Percentiles rank a stretch among this genome's conserved stretches.
phyloP scores from a whole-genome alignment of 92 coral and sea anemone genomes.

The Porites cylindrica region DNA sequence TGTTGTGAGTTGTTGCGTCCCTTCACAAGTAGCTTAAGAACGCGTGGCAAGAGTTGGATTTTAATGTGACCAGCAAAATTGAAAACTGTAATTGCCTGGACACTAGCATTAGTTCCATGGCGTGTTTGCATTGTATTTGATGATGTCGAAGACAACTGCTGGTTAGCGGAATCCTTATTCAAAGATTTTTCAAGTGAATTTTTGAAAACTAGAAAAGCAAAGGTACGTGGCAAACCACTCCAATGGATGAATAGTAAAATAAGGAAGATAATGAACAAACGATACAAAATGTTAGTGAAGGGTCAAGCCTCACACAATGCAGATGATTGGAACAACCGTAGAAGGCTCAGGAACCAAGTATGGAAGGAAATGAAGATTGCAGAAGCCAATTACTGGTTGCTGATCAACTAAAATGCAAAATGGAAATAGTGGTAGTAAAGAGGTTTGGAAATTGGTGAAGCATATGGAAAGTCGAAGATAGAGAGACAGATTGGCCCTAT shows the following conservation, averaged over 20 bases:
- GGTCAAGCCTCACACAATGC: neutral
- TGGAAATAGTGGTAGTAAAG: too few species aligned
- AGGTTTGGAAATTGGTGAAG: too few species aligned
- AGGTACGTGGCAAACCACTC: slow-evolving; percentile 29
- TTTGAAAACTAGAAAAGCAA: slow-evolving; percentile 35
- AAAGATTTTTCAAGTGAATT: slow-evolving; percentile 11
- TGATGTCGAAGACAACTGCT: slow-evolving; percentile 45
- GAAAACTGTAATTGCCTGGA: slow-evolving; percentile 22
- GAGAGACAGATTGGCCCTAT: too few species aligned
- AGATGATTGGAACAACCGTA: too few species aligned
- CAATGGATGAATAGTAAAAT: slow-evolving; percentile 44
- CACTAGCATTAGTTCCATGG: slow-evolving; percentile 43
- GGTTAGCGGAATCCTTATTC: slow-evolving; percentile 34
- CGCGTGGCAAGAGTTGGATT: too few species aligned
- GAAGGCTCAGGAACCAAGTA: too few species aligned
- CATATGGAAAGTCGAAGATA: too few species aligned
- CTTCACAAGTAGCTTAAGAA: too few species aligned
- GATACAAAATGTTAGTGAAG: slow-evolving; percentile 43
- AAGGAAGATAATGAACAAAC: slow-evolving; percentile 49
- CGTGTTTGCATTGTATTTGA: slow-evolving; percentile 50
- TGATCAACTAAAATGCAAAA: neutral
- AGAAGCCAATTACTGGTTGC: neutral
- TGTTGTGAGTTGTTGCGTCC: too few species aligned
- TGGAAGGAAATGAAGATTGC: too few species aligned
- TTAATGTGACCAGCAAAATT: too few species aligned